Base-by-base conservation (phyloP, 1,140 invertebrate genomes). In the Mizuhopecten yessoensis region DNA sequence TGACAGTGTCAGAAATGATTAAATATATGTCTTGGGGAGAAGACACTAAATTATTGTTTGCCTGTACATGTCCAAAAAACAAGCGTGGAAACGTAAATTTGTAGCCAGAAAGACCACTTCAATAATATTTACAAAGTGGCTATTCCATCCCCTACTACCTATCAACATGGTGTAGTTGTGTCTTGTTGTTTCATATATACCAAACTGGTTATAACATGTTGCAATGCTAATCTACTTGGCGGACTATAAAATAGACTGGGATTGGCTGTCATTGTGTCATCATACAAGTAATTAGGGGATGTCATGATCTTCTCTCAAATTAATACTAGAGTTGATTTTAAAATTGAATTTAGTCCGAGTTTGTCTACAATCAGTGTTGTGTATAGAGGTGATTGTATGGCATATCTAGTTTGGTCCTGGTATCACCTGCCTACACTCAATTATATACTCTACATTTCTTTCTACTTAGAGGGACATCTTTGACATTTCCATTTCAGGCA, bases 401-500 rank as follows among this genome's bases (percentile, higher is more conserved):
- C 45, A 23, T 57, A 15, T 57, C 45, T 15, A 3, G 45, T 57
- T 57, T 57, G 23, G 17, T 15, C 7, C 2, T 23, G 45, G 45
- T 57, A 20, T 11, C 5, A 39, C 36, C 5, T 39, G 5, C 13
- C 5, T 39, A 39, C 36, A 39, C 36, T 39, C 5, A 39, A 5
- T 39, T 39, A 13, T 45, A 75, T 17, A 75, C 57, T 29, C n/a
- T 75, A 75, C 5, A 29, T 75, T 75, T 29, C n/a, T 75, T 75
- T 75, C n/a, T 75, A 75, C 23, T 75, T 75, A 75, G 5, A 75
- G 1, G 45, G 45, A 49, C 45, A 75, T 75, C 57, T 75, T n/a
- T 75, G n/a, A 75, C 57, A 75, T 75, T 75, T 75, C 57, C n/a
- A n/a, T 9, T 75, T 75, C 57, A 75, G n/a, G 45, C 20, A 49